Evolutionary conservation across 2,888 invertebrate species (phyloP).

Genomic region (Lamproptera curius): DNA sequence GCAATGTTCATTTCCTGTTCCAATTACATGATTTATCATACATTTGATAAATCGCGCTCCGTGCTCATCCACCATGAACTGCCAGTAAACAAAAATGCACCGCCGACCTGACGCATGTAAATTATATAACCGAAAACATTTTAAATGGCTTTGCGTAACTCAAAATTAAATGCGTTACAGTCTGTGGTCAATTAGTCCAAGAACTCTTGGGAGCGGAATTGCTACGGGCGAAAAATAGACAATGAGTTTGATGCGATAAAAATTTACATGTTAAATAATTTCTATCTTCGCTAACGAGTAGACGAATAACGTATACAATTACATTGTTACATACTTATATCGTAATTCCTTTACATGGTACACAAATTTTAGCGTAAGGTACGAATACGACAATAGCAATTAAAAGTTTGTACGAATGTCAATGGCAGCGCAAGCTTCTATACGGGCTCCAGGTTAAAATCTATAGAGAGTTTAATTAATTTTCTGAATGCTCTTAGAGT

Average conservation of each 20-base stretch:
- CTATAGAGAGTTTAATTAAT: not conserved
- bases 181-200: slow-evolving; percentile 46
- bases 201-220: slow-evolving; percentile 30
- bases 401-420: too few species aligned
- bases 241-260: slow-evolving; percentile 11
- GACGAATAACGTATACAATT: not conserved
- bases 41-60: not conserved
- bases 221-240: slow-evolving; percentile 19
- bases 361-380: not conserved
- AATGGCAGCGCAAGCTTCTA: too few species aligned
- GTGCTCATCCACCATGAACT: not conserved
- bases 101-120: slow-evolving; percentile 22
- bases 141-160: slow-evolving; percentile 35
- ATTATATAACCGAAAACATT: slow-evolving; percentile 36
- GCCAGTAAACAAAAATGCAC: slow-evolving; percentile 20
- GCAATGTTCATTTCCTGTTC: not conserved
- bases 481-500: too few species aligned
- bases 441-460: not conserved
- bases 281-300: slow-evolving; percentile 18
- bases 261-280: slow-evolving; percentile 8
- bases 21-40: not conserved
- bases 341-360: not conserved
- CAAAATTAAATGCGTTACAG: slow-evolving; percentile 40
- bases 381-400: not conserved
- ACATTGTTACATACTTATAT: not conserved